Conservation (phyloP, 2,888 invertebrate species). For the Heteromyza rotundicornis region DNA sequence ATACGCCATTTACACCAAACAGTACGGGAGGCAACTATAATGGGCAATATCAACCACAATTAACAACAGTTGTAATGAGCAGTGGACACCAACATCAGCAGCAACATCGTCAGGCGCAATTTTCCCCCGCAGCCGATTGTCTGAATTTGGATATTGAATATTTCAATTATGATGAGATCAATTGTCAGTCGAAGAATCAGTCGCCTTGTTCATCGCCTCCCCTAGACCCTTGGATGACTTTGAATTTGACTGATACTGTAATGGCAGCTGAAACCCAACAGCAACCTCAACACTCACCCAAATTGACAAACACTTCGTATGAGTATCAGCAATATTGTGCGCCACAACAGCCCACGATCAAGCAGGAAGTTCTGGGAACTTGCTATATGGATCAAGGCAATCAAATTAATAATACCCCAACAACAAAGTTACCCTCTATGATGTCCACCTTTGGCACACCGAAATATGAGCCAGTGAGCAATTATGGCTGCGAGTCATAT, state of each 20-base stretch:
- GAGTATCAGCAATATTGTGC: constrained; percentile 26
- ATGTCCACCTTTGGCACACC: constrained; percentile 58
- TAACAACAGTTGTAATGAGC: neutral
- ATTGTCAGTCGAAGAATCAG: constrained; percentile 63
- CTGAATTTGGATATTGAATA: constrained; percentile 59
- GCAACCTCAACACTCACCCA: constrained; percentile 40
- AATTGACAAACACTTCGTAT: constrained; percentile 41
- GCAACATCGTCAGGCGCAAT: constrained; percentile 8
- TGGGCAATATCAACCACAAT: constrained; percentile 9
- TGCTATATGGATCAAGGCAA: neutral
- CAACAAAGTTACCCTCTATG: constrained; percentile 58
- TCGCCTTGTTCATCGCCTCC: constrained; percentile 62
- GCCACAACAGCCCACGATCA: constrained; percentile 23
- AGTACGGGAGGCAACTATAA: neutral
- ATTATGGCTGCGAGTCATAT: constrained; percentile 32
- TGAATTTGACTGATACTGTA: constrained; percentile 48
- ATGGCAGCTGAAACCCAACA: constrained; percentile 1
- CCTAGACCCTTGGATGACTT: constrained; percentile 61
- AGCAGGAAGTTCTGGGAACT: constrained; percentile 24
- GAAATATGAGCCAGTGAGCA: constrained; percentile 47
- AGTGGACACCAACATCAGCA: constrained; percentile 8
- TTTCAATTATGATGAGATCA: constrained; percentile 63
- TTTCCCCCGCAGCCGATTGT: constrained; percentile 31
- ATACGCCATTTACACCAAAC: constrained; percentile 32
- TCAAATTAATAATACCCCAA: neutral